These are phyloP conservation scores for Sinodicranocentrus sp. DNA, from an alignment of 2,888 invertebrate genomes.

Conservation along the genomic window DNA sequence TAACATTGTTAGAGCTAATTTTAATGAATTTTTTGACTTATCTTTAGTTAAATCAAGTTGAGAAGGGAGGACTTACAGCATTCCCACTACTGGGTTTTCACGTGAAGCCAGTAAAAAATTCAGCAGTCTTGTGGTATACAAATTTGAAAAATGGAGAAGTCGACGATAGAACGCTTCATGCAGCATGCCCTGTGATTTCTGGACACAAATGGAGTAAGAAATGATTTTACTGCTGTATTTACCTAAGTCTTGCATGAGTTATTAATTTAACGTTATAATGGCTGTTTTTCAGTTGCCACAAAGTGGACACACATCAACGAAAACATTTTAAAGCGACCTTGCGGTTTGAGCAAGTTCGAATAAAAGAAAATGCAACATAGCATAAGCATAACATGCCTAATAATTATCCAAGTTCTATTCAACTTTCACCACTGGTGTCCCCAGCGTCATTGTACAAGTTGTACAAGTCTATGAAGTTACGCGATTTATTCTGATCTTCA, in stretches of 20 bases:
- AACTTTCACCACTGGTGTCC: too few relatives aligned
- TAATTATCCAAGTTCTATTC: too few relatives aligned
- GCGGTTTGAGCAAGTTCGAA: slow-evolving; percentile 38
- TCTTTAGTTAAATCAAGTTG: slow-evolving; percentile 75
- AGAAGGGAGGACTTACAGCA: slow-evolving; percentile 75
- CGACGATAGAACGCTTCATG: slow-evolving; percentile 79
- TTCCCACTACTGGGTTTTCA: slow-evolving; percentile 75
- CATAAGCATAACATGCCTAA: not conserved
- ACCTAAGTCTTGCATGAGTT: not conserved
- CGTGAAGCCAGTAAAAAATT: slow-evolving; percentile 77
- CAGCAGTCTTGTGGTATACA: slow-evolving; percentile 79
- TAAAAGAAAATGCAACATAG: slow-evolving; percentile 14
- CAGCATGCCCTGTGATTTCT: slow-evolving; percentile 78
- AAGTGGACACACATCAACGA: slow-evolving; percentile 69
- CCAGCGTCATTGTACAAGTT: too few relatives aligned
- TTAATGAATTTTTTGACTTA: not conserved
- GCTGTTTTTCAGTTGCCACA: slow-evolving; percentile 65
- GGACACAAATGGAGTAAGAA: slow-evolving; percentile 20
- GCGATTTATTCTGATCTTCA: too few relatives aligned
- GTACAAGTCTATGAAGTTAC: too few relatives aligned
- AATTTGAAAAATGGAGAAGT: slow-evolving; percentile 78
- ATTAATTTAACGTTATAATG: too few relatives aligned
- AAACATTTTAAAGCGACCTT: slow-evolving; percentile 61
- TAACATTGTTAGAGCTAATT: not conserved
- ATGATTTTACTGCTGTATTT: not conserved